phyloP scores from a whole-genome alignment of 1,140 invertebrate genomes.

The Macrotrachela quadricornifera region DNA sequence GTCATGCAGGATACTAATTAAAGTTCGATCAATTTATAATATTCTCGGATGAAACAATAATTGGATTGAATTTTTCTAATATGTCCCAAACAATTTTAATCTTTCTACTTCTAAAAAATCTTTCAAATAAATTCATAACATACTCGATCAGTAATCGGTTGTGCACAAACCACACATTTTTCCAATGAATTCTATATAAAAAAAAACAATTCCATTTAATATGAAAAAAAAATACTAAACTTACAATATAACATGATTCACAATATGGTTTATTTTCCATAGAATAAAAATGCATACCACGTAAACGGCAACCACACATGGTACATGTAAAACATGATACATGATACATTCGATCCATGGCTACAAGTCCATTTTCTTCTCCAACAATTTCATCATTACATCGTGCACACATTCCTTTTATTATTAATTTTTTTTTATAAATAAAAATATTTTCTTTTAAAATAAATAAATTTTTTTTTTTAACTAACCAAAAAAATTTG shows the following conservation, averaged over 20 bases:
- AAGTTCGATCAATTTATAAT: too few relatives aligned
- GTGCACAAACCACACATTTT: conserved; percentile 80
- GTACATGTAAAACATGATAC: conserved; percentile 78
- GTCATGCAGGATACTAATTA: too few relatives aligned
- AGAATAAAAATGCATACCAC: conserved; percentile 80
- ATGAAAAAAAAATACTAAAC: conserved; percentile 8
- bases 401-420: conserved; percentile 56
- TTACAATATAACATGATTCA: conserved; percentile 69
- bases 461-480: too few relatives aligned
- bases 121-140: conserved; percentile 9
- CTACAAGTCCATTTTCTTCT: conserved; percentile 75
- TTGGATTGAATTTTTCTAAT: too few relatives aligned
- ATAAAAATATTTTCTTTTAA: too few relatives aligned
- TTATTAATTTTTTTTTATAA: too few relatives aligned
- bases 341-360: conserved; percentile 86
- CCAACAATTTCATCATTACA: conserved; percentile 70
- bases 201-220: conserved; percentile 3
- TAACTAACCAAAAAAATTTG: too few relatives aligned
- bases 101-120: too few relatives aligned
- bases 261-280: conserved; percentile 79
- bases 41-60: too few relatives aligned
- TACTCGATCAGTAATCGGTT: conserved; percentile 61
- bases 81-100: too few relatives aligned
- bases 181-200: conserved; percentile 58
- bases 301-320: conserved; percentile 56